Evolutionary conservation across 2,888 invertebrate species (phyloP), one percentile per base, ranked within the genome.

Genomic region (Drosophila paramelanica): DNA sequence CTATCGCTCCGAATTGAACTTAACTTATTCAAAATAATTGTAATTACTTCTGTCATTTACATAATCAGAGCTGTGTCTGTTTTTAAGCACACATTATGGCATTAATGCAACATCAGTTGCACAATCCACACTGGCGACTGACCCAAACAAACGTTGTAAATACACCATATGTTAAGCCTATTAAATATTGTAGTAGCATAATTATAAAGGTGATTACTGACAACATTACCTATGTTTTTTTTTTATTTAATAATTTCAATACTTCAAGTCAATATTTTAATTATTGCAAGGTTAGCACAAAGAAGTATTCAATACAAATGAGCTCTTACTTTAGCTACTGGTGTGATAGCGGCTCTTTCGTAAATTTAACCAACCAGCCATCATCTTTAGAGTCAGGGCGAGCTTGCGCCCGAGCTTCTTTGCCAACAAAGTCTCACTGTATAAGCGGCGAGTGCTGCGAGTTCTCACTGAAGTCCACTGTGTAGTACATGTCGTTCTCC

Each of bases 401-500:
- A 51, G 56, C 55, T 57, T 13, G 41, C 2, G 51, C 38, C 46
- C 14, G 41, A 49, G 56, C 73, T 53, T 20, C 47, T 8, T 27
- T n/a, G 23, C 46, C 52, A 14, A 51, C 58, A 65, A 65, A 53
- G 53, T 79, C 88, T 92, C 94, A 95, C 94, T 95, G 95, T 89
- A 96, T 96, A 82, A 96, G 94, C 31, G 96, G 96, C 17, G 95
- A 95, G 90, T 95, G 95, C 92, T 95, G 95, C 85, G 95, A 95
- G 49, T 90, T 90, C 93, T 96, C 96, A 90, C 95, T 95, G 93
- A 96, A 95, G 92, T 96, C 96, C 80, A 96, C 94, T 49, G 96
- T 96, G 93, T 95, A 96, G 93, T 96, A 96, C 95, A 96, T 95
- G 89, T 96, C 96, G 27, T 95, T 94, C 83, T 95, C 94, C 91